Evolutionary conservation across 2,113 vertebrate species (phyloP).

Genomic region (Gobio gobio): DNA sequence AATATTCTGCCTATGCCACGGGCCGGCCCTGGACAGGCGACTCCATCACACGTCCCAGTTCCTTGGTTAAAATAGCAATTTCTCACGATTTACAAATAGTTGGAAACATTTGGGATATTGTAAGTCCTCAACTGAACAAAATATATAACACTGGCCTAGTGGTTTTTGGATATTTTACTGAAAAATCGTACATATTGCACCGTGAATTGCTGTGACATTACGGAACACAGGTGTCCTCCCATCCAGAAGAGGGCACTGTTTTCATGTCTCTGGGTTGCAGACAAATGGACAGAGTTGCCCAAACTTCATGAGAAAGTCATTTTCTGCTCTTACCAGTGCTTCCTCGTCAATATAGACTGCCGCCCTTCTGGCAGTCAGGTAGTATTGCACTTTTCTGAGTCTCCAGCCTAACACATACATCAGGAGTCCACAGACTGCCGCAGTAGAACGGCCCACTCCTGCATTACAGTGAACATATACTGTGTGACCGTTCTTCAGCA

Average conservation of each 20-base stretch:
- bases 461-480: slow-evolving; percentile 98
- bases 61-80: no score
- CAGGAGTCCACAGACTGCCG: slow-evolving; percentile 89
- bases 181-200: no score
- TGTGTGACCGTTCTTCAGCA: slow-evolving; percentile 89
- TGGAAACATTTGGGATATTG: no score
- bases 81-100: no score
- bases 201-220: neutral
- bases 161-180: no score
- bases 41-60: no score
- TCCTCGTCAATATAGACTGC: slow-evolving; percentile 94
- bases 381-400: slow-evolving; percentile 90
- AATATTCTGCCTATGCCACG: no score
- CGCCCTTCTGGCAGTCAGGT: slow-evolving; percentile 82
- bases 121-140: no score
- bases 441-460: slow-evolving; percentile 91
- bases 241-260: neutral
- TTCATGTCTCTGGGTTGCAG: slow-evolving; percentile 63
- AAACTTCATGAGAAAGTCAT: slow-evolving; percentile 90
- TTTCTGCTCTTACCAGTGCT: slow-evolving; percentile 82
- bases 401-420: slow-evolving; percentile 91
- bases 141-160: no score
- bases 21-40: no score
- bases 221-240: neutral
- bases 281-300: slow-evolving; percentile 78